These are phyloP conservation scores for Lepidurus arcticus DNA, from an alignment of 1,140 invertebrate species.

Conservation along the genomic window DNA sequence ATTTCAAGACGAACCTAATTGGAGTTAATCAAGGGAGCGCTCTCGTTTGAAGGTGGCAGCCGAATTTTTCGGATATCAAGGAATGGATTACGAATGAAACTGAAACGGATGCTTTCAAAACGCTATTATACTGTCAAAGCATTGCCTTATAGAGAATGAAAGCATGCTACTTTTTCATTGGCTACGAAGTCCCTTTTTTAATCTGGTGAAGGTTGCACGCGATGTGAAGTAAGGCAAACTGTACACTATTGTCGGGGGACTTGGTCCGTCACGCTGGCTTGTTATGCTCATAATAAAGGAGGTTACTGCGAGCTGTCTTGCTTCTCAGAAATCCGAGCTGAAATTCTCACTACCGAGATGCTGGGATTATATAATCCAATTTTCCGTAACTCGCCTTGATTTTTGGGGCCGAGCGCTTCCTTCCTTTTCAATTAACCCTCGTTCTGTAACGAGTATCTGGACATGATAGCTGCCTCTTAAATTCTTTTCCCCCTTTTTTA, in stretches of 20 bases:
- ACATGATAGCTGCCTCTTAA: background rate
- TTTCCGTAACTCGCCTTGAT: background rate
- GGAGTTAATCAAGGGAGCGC: background rate
- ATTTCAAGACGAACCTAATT: background rate
- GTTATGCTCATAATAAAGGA: background rate
- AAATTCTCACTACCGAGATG: background rate
- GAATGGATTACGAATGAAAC: background rate
- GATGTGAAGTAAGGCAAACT: background rate
- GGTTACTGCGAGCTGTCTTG: background rate
- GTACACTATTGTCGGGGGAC: background rate
- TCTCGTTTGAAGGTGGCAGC: background rate
- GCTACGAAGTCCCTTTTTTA: background rate
- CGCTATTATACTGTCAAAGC: slow-evolving; percentile 13
- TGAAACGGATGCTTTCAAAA: background rate
- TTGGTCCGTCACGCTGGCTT: background rate
- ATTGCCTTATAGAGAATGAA: background rate
- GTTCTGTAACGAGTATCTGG: background rate
- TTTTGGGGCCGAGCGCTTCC: background rate
- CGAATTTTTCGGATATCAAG: background rate
- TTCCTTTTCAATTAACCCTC: slow-evolving; percentile 10
- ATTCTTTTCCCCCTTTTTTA: background rate
- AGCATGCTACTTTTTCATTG: background rate
- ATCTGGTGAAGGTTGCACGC: slow-evolving; percentile 1
- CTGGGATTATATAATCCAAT: background rate
- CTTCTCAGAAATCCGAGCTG: background rate